phyloP scores from a whole-genome alignment of 2,888 invertebrate species.

The Torymus texanus region DNA sequence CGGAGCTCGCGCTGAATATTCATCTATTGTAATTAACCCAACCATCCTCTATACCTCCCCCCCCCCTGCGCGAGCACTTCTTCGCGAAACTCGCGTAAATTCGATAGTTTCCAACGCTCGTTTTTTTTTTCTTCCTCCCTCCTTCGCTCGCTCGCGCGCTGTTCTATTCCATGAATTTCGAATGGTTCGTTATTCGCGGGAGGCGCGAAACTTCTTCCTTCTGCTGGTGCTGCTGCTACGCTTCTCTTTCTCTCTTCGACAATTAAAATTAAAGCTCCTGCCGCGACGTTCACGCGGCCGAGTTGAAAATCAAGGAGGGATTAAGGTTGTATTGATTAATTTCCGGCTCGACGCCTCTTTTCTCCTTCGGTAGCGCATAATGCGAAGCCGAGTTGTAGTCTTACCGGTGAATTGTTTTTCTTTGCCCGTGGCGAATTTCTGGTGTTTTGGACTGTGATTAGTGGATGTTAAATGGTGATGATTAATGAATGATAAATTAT shows the following conservation, averaged over 20 bases:
- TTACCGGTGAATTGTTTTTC: too few species aligned
- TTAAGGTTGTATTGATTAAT: slow-evolving; percentile 21
- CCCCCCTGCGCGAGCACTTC: slow-evolving; percentile 3
- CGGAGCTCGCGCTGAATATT: slow-evolving; percentile 68
- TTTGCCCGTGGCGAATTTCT: too few species aligned
- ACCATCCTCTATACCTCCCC: slow-evolving; percentile 5
- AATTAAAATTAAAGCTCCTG: not conserved
- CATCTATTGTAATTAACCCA: slow-evolving; percentile 73
- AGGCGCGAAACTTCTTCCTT: not conserved
- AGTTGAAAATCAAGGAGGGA: slow-evolving; percentile 11
- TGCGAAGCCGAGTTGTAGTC: too few species aligned
- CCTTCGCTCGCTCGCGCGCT: slow-evolving; percentile 43
- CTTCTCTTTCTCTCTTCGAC: not conserved
- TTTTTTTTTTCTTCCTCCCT: slow-evolving; percentile 53
- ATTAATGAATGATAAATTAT: too few species aligned
- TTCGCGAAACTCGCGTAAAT: slow-evolving; percentile 26
- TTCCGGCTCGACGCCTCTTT: not conserved
- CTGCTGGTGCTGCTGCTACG: too few species aligned
- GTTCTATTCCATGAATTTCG: slow-evolving; percentile 33
- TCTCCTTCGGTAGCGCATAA: not conserved
- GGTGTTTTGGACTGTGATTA: too few species aligned
- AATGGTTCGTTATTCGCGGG: slow-evolving; percentile 50
- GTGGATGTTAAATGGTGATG: too few species aligned
- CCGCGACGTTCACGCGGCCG: not conserved
- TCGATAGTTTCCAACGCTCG: slow-evolving; percentile 44